A percentile compares a stretch with the other conserved stretches of the same genome.
These are phyloP conservation scores for Herminia tarsipennalis DNA, from an alignment of 2,888 invertebrate species.

Conservation along the genomic window DNA sequence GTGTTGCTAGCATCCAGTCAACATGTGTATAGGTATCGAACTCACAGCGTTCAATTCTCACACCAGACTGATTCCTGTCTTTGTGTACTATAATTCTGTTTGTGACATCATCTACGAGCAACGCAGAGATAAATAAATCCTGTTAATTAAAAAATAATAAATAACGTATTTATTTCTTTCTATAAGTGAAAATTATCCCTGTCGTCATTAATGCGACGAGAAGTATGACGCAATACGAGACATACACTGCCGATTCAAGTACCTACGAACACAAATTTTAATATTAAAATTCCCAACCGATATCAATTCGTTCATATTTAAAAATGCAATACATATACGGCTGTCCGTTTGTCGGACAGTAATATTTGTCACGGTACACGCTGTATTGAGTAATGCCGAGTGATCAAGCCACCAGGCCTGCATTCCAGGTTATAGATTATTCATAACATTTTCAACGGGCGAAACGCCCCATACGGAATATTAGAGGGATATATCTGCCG, in stretches of 20 bases:
- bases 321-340: conserved; percentile 25
- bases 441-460: conserved; percentile 78
- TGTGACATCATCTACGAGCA: too few species aligned
- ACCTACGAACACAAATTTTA: neutral
- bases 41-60: too few species aligned
- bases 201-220: neutral
- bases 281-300: conserved; percentile 8
- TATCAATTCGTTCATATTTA: conserved; percentile 12
- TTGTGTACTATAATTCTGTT: too few species aligned
- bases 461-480: conserved; percentile 79
- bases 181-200: neutral
- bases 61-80: too few species aligned
- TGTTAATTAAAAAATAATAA: too few species aligned
- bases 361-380: conserved; percentile 57
- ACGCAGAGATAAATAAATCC: too few species aligned
- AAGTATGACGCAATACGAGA: neutral
- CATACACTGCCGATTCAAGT: neutral
- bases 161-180: too few species aligned
- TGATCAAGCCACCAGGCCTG: conserved; percentile 61
- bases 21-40: too few species aligned
- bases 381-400: conserved; percentile 46
- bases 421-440: conserved; percentile 74
- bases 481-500: conserved; percentile 72
- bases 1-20: too few species aligned
- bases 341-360: conserved; percentile 41